These are phyloP conservation scores for Polypedilum vanderplanki DNA, from an alignment of 1,140 invertebrate genomes.

Conservation along the genomic window DNA sequence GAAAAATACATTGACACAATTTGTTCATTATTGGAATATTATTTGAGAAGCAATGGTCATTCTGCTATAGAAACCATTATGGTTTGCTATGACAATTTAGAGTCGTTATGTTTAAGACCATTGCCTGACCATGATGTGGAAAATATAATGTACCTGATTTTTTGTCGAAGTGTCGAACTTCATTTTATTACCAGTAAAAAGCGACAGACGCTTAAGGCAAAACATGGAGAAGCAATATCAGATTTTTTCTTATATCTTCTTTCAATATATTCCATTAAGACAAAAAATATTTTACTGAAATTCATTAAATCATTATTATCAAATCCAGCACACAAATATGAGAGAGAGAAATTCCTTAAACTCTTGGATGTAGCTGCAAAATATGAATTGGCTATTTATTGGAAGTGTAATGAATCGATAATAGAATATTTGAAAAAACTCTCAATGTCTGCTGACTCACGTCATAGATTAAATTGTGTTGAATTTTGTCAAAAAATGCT, in stretches of 20 bases:
- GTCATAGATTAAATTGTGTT: neutral
- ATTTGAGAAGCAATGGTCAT: neutral
- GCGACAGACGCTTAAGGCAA: neutral
- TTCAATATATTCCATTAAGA: neutral
- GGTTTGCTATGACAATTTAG: neutral
- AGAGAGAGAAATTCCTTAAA: conserved; percentile 21
- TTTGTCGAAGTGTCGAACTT: neutral
- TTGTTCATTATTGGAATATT: neutral
- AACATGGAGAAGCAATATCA: neutral
- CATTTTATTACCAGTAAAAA: neutral
- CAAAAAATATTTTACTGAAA: neutral
- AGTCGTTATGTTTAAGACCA: neutral
- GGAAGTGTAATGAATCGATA: conserved; percentile 13
- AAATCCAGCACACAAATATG: conserved; percentile 2
- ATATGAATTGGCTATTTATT: conserved; percentile 25
- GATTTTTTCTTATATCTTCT: neutral
- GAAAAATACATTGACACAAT: conserved; percentile 16
- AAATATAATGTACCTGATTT: neutral
- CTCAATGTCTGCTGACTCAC: neutral
- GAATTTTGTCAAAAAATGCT: conserved; percentile 6
- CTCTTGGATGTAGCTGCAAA: neutral
- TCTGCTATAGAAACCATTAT: neutral
- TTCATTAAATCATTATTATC: neutral
- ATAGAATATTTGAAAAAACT: conserved; percentile 8
- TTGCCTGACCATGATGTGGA: neutral